Conservation (phyloP, 2,888 invertebrate species). For the Heliothis peltigera region DNA sequence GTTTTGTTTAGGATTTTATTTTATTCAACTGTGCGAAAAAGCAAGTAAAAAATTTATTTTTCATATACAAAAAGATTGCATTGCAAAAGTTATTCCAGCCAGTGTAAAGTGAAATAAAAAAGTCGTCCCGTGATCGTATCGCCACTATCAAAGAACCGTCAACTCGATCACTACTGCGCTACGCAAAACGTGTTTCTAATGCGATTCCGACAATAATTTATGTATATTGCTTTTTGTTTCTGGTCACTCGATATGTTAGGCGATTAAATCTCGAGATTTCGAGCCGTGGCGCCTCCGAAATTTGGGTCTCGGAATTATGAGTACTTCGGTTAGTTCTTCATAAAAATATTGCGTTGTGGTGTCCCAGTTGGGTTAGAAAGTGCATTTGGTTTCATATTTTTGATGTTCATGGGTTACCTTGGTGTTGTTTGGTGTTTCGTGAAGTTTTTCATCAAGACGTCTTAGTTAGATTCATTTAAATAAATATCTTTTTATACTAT, state of each 20-base stretch:
- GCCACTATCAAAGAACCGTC: conserved; percentile 50
- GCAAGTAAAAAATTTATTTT: too few species aligned
- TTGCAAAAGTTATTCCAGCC: background rate
- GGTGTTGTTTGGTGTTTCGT: too few species aligned
- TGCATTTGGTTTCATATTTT: background rate
- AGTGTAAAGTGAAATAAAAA: background rate
- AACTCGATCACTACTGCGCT: conserved; percentile 81
- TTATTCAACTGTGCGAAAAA: too few species aligned
- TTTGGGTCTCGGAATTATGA: conserved; percentile 61
- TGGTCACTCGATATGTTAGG: conserved; percentile 68
- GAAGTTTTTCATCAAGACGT: too few species aligned
- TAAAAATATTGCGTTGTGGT: conserved; percentile 19
- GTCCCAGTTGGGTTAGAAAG: conserved; percentile 23
- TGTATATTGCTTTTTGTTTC: conserved; percentile 78
- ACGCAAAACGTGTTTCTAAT: conserved; percentile 82
- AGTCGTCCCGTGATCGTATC: conserved; percentile 40
- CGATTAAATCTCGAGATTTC: conserved; percentile 65
- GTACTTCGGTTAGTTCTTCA: conserved; percentile 29
- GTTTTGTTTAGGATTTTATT: too few species aligned
- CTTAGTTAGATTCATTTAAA: too few species aligned
- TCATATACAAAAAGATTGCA: background rate
- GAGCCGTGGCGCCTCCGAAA: conserved; percentile 63
- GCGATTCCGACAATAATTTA: conserved; percentile 75
- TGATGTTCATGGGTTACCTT: background rate
- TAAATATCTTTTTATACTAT: too few species aligned